Evolutionary conservation across 1,140 invertebrate species (phyloP).

Genomic region (Brachionus sp.): DNA sequence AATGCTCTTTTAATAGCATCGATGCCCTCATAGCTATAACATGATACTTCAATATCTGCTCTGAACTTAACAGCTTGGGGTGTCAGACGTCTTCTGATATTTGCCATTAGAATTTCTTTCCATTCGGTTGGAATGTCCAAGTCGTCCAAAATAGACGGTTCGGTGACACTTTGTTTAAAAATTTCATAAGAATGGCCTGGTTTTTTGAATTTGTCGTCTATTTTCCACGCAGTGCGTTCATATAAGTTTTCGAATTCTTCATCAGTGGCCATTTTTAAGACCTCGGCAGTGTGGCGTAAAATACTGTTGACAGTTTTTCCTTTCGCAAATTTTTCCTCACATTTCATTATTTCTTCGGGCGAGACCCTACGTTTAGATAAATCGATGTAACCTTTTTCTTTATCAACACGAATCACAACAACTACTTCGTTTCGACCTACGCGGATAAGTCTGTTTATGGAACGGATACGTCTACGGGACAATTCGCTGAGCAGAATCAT

Average conservation of each 20-base stretch:
- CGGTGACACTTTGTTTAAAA: conserved; percentile 85
- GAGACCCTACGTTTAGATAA: conserved; percentile 96
- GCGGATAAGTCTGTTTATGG: conserved; percentile 97
- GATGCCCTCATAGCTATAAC: conserved; percentile 97
- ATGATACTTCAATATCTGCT: conserved; percentile 92
- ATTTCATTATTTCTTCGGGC: conserved; percentile 93
- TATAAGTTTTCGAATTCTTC: conserved; percentile 91
- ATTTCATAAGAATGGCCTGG: conserved; percentile 92
- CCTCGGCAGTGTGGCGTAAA: conserved; percentile 89
- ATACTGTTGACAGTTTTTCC: conserved; percentile 94
- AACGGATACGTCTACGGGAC: conserved; percentile 93
- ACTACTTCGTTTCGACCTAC: conserved; percentile 98
- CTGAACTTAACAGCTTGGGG: conserved; percentile 96
- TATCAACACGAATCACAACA: conserved; percentile 97
- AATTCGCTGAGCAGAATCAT: conserved; percentile 78
- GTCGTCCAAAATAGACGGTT: conserved; percentile 88
- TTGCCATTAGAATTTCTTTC: conserved; percentile 83
- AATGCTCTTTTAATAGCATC: conserved; percentile 94
- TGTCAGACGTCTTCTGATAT: conserved; percentile 92
- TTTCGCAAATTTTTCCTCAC: conserved; percentile 95
- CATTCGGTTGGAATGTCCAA: conserved; percentile 88
- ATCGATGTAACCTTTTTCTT: conserved; percentile 99
- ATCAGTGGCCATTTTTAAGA: conserved; percentile 82
- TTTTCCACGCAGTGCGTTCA: conserved; percentile 95
- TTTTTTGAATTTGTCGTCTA: conserved; percentile 95